A percentile compares a stretch with the other conserved stretches of the same genome.
These are phyloP conservation scores for Lutjanus argentimaculatus DNA, from an alignment of 2,797 vertebrate genomes.

Conservation along the genomic window DNA sequence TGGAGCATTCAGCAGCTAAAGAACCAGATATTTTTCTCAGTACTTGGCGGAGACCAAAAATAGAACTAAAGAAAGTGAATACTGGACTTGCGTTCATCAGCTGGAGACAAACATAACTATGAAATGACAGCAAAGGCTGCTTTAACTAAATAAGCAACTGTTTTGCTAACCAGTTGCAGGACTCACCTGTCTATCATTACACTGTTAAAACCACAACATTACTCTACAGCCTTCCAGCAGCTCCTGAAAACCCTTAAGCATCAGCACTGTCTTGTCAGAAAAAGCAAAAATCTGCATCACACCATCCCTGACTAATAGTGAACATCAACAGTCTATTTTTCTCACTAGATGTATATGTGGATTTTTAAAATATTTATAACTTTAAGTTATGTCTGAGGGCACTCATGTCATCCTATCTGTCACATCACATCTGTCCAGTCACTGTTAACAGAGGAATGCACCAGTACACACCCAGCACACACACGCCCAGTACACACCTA, in stretches of 20 bases:
- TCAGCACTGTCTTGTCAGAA: no score
- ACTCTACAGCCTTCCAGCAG: background rate
- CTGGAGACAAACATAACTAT: no score
- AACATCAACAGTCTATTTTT: background rate
- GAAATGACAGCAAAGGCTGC: no score
- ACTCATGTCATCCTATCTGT: slow-evolving; percentile 12
- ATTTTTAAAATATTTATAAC: background rate
- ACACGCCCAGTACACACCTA: background rate
- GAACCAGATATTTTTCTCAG: no score
- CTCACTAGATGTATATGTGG: background rate
- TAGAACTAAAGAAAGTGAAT: no score
- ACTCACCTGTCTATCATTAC: no score
- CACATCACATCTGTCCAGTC: slow-evolving; percentile 7
- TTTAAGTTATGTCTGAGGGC: background rate
- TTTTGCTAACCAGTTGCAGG: no score
- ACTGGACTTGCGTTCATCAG: no score
- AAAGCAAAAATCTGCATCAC: background rate
- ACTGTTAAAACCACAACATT: no score
- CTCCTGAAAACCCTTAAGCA: background rate
- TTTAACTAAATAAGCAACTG: no score
- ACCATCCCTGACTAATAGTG: background rate
- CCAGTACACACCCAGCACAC: slow-evolving; percentile 22
- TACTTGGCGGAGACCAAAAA: no score
- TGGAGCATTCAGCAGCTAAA: no score
- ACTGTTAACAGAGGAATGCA: slow-evolving; percentile 36